Evolutionary conservation across 1,140 invertebrate genomes (phyloP).

Genomic region (Lineus longissimus): DNA sequence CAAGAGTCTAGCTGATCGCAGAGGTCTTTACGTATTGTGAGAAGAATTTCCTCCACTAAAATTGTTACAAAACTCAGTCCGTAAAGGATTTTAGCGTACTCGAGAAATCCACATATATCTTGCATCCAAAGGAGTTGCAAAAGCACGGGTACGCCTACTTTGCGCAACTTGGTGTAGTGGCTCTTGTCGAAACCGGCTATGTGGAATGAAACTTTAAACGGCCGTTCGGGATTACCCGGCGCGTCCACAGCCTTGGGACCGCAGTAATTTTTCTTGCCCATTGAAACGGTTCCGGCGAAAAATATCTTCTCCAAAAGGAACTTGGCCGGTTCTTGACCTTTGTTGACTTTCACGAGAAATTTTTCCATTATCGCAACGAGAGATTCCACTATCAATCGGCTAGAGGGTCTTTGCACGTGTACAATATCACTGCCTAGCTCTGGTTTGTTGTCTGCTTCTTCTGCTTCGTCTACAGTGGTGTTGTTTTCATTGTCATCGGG

Average conservation of each 20-base stretch:
- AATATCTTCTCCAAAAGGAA: neutral
- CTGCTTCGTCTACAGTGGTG: too few species aligned
- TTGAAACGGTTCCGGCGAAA: neutral
- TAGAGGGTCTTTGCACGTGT: neutral
- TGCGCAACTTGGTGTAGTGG: neutral
- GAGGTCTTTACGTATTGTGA: neutral
- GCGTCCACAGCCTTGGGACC: neutral
- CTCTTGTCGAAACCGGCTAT: neutral
- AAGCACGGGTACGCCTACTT: neutral
- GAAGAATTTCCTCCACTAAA: neutral
- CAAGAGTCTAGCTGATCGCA: neutral
- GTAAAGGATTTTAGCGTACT: neutral
- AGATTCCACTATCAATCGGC: neutral
- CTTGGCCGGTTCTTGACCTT: conserved; percentile 1
- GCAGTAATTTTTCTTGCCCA: conserved; percentile 1
- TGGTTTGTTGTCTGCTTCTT: neutral
- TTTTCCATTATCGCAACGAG: neutral
- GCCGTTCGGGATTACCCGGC: neutral
- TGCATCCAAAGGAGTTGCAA: neutral
- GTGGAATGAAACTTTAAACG: neutral
- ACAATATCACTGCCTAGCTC: neutral
- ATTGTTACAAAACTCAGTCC: neutral
- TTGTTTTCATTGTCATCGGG: neutral
- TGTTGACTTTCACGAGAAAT: conserved; percentile 1
- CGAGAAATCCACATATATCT: neutral